Conservation (phyloP, 2,888 invertebrate genomes). For the Listrodromus nycthemerus region DNA sequence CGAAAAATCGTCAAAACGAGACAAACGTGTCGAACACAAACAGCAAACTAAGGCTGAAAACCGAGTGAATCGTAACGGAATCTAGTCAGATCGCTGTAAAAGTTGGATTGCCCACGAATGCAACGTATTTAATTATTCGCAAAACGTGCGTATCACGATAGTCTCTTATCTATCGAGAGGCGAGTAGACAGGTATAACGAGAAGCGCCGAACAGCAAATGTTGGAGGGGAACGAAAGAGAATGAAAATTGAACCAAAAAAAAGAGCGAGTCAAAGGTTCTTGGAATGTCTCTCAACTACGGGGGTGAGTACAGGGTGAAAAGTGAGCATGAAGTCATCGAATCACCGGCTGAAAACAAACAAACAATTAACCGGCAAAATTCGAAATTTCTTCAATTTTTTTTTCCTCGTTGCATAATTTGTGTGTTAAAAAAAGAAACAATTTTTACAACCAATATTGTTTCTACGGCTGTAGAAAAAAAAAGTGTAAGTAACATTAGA, state of each 20-base stretch:
- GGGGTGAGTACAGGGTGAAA: constrained; percentile 1
- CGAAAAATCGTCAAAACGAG: constrained; percentile 84
- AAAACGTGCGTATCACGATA: constrained; percentile 1
- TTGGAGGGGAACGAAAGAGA: too few relatives aligned
- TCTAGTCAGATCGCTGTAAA: constrained; percentile 60
- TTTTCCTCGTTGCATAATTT: not conserved
- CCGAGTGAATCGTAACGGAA: constrained; percentile 44
- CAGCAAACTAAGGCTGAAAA: constrained; percentile 59
- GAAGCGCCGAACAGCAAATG: not conserved
- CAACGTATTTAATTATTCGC: constrained; percentile 29
- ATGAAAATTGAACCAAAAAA: not conserved
- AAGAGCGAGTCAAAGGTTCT: not conserved
- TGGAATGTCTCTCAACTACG: not conserved
- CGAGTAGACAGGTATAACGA: not conserved
- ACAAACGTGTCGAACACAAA: constrained; percentile 67
- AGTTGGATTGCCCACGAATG: constrained; percentile 33
- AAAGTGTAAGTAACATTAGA: constrained; percentile 1
- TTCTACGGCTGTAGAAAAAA: not conserved
- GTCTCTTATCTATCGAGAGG: constrained; percentile 18
- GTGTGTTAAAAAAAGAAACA: not conserved
- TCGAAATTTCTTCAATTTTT: not conserved
- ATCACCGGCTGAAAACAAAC: not conserved
- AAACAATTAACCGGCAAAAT: not conserved
- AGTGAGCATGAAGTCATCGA: constrained; percentile 2
- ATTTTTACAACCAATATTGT: constrained; percentile 12